These are phyloP conservation scores for Microctonus hyperodae DNA, from an alignment of 2,888 invertebrate species.

Conservation along the genomic window DNA sequence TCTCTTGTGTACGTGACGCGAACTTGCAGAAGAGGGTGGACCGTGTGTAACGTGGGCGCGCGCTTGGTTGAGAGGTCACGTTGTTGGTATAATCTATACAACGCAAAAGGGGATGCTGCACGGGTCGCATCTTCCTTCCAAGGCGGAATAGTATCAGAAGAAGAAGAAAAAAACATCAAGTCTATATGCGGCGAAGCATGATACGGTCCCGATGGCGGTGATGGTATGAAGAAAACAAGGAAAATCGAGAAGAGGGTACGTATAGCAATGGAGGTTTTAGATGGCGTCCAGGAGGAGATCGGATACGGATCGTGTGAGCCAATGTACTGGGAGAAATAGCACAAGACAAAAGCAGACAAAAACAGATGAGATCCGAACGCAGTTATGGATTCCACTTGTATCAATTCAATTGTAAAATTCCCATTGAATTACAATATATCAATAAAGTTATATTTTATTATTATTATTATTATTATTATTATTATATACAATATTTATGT, in stretches of 20 bases:
- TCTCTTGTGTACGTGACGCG: constrained; percentile 19
- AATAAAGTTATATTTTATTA: not conserved
- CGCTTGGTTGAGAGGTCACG: not conserved
- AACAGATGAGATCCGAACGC: constrained; percentile 18
- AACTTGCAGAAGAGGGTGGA: constrained; percentile 12
- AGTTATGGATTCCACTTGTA: not conserved
- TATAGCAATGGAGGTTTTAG: not conserved
- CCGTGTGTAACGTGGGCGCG: not conserved
- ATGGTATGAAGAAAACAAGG: not conserved
- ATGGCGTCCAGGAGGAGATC: not conserved
- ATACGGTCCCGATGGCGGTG: not conserved
- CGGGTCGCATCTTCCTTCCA: constrained; percentile 3
- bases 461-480: not conserved
- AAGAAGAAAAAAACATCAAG: not conserved
- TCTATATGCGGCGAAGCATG: not conserved
- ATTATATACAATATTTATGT: not conserved
- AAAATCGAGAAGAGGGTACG: not conserved
- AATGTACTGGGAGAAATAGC: constrained; percentile 9
- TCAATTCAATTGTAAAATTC: constrained; percentile 1
- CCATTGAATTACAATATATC: not conserved
- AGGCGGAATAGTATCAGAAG: not conserved
- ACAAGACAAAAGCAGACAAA: not conserved
- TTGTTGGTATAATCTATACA: not conserved
- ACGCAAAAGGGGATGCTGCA: not conserved
- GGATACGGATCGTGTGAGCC: constrained; percentile 21